A percentile compares a stretch with the other conserved stretches of the same genome.
Evolutionary conservation across 2,888 invertebrate species (phyloP).

Genomic region (Atherix ibis): DNA sequence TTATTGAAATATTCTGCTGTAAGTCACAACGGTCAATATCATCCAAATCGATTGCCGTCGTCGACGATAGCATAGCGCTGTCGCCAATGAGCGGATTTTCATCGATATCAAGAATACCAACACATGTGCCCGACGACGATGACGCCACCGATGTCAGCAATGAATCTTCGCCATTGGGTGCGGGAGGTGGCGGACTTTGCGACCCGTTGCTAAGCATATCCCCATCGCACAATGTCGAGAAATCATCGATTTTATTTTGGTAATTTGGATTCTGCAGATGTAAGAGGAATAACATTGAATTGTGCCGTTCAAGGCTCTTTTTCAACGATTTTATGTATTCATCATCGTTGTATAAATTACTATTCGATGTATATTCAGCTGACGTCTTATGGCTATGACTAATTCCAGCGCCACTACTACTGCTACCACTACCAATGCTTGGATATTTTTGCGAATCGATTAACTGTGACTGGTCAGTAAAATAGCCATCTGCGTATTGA

Average conservation of each 20-base stretch:
- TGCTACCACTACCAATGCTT: neutral
- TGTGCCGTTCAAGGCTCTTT: constrained; percentile 27
- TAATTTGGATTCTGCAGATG: constrained; percentile 29
- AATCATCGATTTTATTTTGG: constrained; percentile 18
- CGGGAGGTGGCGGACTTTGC: constrained; percentile 68
- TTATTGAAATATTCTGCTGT: constrained; percentile 9
- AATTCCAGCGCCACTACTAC: neutral
- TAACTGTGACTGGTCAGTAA: neutral
- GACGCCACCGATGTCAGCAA: neutral
- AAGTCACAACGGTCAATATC: constrained; percentile 1
- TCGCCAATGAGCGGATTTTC: constrained; percentile 4
- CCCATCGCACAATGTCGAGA: constrained; percentile 15
- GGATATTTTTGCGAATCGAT: too few species aligned
- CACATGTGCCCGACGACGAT: neutral
- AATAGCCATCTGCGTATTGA: neutral
- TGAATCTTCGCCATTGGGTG: constrained; percentile 46
- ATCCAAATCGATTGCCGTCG: constrained; percentile 5
- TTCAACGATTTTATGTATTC: constrained; percentile 29
- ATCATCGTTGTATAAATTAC: constrained; percentile 27
- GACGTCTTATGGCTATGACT: neutral
- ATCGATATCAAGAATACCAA: neutral
- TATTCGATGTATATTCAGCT: constrained; percentile 14
- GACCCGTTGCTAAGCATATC: constrained; percentile 29
- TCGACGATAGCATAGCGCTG: constrained; percentile 8
- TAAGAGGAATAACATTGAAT: constrained; percentile 29